Conservation (phyloP, 2,113 vertebrate species). For the Corythoichthys haematopterus region DNA sequence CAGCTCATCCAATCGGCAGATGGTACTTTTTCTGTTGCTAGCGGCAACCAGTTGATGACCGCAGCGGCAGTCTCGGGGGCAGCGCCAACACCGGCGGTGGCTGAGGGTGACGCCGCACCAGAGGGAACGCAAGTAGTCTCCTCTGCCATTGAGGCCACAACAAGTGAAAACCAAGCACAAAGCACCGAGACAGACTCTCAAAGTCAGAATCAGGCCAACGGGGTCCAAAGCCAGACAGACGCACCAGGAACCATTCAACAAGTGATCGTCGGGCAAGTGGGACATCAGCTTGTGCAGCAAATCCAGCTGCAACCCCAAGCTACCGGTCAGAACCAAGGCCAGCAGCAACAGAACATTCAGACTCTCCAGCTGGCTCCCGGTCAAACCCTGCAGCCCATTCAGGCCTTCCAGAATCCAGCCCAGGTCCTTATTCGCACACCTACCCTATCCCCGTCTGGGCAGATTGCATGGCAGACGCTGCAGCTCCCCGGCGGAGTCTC, state of each 20-base stretch:
- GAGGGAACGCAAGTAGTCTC: conserved; percentile 80
- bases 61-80: conserved; percentile 76
- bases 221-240: conserved; percentile 82
- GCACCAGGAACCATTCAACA: conserved; percentile 85
- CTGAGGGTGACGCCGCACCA: conserved; percentile 73
- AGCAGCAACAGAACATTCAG: conserved; percentile 84
- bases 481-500: conserved; percentile 79
- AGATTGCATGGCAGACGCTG: conserved; percentile 97
- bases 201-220: conserved; percentile 84
- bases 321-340: conserved; percentile 74
- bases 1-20: conserved; percentile 87
- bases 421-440: conserved; percentile 97
- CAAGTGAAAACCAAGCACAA: conserved; percentile 75
- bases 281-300: conserved; percentile 90
- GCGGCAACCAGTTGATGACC: conserved; percentile 84
- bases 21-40: conserved; percentile 85
- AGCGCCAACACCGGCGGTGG: conserved; percentile 55
- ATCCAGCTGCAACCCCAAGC: conserved; percentile 91
- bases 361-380: conserved; percentile 86
- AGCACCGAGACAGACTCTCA: conserved; percentile 76
- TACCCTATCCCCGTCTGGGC: conserved; percentile 90
- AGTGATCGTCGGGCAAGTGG: conserved; percentile 92
- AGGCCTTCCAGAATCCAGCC: conserved; percentile 89
- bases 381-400: conserved; percentile 73
- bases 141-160: conserved; percentile 71